These are phyloP conservation scores for Antrozous pallidus DNA, from an alignment of 2,797 vertebrate species.

Conservation along the genomic window DNA sequence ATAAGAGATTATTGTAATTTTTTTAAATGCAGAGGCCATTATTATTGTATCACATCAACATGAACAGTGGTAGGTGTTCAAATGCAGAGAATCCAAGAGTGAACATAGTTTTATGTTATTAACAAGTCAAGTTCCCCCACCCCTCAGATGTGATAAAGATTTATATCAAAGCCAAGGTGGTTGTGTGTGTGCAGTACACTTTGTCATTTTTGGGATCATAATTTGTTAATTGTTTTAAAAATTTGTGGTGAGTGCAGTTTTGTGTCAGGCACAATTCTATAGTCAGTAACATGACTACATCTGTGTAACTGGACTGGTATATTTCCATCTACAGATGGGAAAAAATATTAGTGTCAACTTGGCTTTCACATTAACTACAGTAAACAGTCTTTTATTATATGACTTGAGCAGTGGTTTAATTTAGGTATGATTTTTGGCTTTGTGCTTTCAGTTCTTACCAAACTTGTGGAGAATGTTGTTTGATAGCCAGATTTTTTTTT, in stretches of 20 bases:
- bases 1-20: background rate
- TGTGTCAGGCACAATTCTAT: background rate
- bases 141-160: background rate
- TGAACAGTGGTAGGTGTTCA: background rate
- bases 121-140: background rate
- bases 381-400: constrained; percentile 4
- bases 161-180: background rate
- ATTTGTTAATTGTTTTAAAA: constrained; percentile 27
- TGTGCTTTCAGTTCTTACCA: constrained; percentile 42
- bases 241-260: background rate
- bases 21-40: background rate
- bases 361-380: background rate
- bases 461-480: constrained; percentile 52
- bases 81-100: background rate
- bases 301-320: background rate
- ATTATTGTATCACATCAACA: background rate
- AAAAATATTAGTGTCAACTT: constrained; percentile 26
- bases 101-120: constrained; percentile 1
- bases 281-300: background rate
- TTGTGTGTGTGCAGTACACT: background rate
- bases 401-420: constrained; percentile 19
- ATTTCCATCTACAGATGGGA: constrained; percentile 3
- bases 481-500: background rate
- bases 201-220: background rate
- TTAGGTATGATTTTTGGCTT: constrained; percentile 39